Evolutionary conservation across 2,797 vertebrate species (phyloP).

Genomic region (Anableps anableps): DNA sequence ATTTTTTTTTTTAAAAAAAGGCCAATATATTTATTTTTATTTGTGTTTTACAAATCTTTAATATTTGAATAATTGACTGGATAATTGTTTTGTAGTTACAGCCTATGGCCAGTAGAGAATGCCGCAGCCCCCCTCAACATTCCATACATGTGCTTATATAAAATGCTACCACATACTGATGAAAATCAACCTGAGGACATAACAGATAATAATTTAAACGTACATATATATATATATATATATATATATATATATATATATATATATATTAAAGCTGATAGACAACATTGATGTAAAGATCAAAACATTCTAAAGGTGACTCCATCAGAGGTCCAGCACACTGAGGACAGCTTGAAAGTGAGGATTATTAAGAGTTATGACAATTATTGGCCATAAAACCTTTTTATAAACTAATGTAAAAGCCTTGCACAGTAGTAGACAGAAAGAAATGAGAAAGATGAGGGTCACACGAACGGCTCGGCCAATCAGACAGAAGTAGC

Average conservation of each 20-base stretch:
- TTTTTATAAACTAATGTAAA: not conserved
- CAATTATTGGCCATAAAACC: not conserved
- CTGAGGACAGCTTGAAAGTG: not conserved
- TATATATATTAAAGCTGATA: not conserved
- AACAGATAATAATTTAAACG: not conserved
- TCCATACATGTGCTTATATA: not conserved
- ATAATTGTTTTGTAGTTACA: not conserved
- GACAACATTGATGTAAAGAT: not conserved
- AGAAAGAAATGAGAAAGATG: not conserved
- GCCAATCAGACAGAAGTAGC: not conserved
- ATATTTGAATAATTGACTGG: not conserved
- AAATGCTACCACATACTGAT: not conserved
- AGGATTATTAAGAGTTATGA: not conserved
- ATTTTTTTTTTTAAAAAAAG: no score
- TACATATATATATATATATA: not conserved
- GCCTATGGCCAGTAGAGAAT: not conserved
- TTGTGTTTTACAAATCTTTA: not conserved
- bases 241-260: not conserved
- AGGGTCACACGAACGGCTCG: not conserved
- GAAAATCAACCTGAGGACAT: not conserved
- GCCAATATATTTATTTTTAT: no score
- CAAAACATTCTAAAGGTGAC: not conserved
- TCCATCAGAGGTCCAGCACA: not conserved
- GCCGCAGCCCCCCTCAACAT: not conserved
- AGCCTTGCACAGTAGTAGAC: not conserved